Evolutionary conservation across 2,113 vertebrate genomes (phyloP), one percentile per base, ranked within the genome.

Genomic region (Raphicerus campestris): DNA sequence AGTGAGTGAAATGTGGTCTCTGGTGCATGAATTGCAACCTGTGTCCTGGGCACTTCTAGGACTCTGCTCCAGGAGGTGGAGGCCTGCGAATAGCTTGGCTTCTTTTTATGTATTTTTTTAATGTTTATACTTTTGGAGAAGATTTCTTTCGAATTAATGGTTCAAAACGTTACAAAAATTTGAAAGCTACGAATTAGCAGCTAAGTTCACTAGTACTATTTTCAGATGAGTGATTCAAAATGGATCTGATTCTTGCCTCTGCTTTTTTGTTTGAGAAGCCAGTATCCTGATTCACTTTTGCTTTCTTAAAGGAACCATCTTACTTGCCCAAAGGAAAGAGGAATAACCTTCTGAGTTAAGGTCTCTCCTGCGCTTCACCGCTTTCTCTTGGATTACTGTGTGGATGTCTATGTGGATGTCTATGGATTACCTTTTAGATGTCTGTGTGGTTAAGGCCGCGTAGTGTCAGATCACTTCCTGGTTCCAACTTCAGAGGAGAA

Each of bases 391-490:
- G 11, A 92, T 93, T 96, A 93, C 91, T 81, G 80, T 95, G 88
- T 93, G 87, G 96, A 97, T 97, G 96, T 96, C 93, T 83, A 75
- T 97, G 84, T 94, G 93, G 93, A n/a, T n/a, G n/a, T n/a, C n/a
- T n/a, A n/a, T 42, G 70, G 11, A 92, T 93, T 96, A 93, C 91
- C 83, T 82, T 95, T 87, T 93, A 88, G 96, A 97, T 97, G 96
- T 96, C 93, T 83, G 78, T 97, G 84, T 94, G 93, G 93, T 86
- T 83, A 85, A 45, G 96, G 92, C 75, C 92, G 84, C 19, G 45
- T 77, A 61, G 35, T 87, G 96, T 96, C 90, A 96, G 45, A 97
- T 98, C 95, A 86, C 14, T 77, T 49, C 97, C 89, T 83, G 61
- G 80, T 93, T 94, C 93, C 92, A 90, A 6, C 84, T 98, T 96